phyloP scores from a whole-genome alignment of 2,888 invertebrate species.

The Eubasilissa splendida region DNA sequence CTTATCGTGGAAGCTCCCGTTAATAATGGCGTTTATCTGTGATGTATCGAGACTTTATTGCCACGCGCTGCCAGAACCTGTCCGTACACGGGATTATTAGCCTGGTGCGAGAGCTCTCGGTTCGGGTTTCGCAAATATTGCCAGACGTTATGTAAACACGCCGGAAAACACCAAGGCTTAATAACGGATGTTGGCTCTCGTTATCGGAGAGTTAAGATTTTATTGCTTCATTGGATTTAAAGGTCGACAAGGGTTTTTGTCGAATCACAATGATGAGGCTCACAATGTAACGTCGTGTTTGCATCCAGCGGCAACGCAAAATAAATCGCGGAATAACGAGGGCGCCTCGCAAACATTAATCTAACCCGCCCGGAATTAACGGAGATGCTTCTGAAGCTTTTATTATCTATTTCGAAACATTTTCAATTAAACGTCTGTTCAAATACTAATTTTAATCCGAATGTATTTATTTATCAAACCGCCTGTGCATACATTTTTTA shows the following conservation, averaged over 20 bases:
- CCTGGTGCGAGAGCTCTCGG: constrained; percentile 10
- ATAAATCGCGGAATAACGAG: constrained; percentile 9
- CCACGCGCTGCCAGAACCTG: constrained; percentile 11
- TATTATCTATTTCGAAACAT: neutral
- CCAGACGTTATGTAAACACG: constrained; percentile 42
- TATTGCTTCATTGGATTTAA: constrained; percentile 40
- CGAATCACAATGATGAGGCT: neutral
- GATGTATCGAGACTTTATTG: constrained; percentile 45
- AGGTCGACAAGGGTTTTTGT: constrained; percentile 30
- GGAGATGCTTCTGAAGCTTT: neutral
- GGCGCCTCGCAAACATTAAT: neutral
- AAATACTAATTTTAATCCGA: neutral
- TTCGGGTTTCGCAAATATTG: constrained; percentile 29
- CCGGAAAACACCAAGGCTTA: constrained; percentile 31
- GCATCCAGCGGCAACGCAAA: constrained; percentile 4
- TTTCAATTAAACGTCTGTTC: neutral
- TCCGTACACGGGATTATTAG: constrained; percentile 1
- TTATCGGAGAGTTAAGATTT: constrained; percentile 35
- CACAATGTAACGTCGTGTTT: neutral
- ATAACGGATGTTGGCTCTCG: constrained; percentile 35
- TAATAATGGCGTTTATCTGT: constrained; percentile 51
- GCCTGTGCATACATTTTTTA: neutral
- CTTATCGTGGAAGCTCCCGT: constrained; percentile 40
- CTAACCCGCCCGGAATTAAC: neutral
- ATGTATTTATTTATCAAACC: neutral